These are phyloP conservation scores for Euborellia annulipes DNA, from an alignment of 1,140 invertebrate genomes.

Conservation along the genomic window DNA sequence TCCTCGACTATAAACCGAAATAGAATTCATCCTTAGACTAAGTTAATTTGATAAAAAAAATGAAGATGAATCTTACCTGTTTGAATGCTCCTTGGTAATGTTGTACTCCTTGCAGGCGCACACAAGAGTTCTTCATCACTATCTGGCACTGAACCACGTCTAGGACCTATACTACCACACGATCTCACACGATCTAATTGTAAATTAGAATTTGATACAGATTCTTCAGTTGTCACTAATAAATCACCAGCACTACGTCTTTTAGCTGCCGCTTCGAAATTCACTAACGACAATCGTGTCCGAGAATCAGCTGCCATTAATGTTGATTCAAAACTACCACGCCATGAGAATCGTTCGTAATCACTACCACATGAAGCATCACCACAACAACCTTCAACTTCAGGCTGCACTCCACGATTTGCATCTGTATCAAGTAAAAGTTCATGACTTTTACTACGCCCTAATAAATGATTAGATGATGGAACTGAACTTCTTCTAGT, in stretches of 20 bases:
- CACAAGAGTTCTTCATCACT: conserved; percentile 38
- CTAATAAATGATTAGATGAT: conserved; percentile 24
- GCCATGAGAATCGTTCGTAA: conserved; percentile 75
- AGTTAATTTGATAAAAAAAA: too few relatives aligned
- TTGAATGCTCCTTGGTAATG: conserved; percentile 45
- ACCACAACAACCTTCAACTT: not conserved
- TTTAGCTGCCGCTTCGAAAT: conserved; percentile 46
- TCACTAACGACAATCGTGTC: conserved; percentile 52
- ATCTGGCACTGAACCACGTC: conserved; percentile 50
- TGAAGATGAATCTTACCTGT: too few relatives aligned
- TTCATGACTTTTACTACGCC: conserved; percentile 62
- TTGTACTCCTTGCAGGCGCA: conserved; percentile 34
- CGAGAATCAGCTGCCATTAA: conserved; percentile 65
- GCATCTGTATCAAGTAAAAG: conserved; percentile 41
- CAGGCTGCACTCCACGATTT: conserved; percentile 22
- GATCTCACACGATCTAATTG: conserved; percentile 57
- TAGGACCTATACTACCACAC: conserved; percentile 59
- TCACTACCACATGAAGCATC: conserved; percentile 37
- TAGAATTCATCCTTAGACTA: too few relatives aligned
- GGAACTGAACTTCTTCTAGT: conserved; percentile 19
- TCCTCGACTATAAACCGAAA: too few relatives aligned
- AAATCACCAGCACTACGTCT: conserved; percentile 61
- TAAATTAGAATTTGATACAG: conserved; percentile 49
- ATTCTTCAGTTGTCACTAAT: conserved; percentile 44
- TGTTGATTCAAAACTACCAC: conserved; percentile 77